Evolutionary conservation across 2,113 vertebrate genomes (phyloP).

Genomic region (Callaeas wilsoni): DNA sequence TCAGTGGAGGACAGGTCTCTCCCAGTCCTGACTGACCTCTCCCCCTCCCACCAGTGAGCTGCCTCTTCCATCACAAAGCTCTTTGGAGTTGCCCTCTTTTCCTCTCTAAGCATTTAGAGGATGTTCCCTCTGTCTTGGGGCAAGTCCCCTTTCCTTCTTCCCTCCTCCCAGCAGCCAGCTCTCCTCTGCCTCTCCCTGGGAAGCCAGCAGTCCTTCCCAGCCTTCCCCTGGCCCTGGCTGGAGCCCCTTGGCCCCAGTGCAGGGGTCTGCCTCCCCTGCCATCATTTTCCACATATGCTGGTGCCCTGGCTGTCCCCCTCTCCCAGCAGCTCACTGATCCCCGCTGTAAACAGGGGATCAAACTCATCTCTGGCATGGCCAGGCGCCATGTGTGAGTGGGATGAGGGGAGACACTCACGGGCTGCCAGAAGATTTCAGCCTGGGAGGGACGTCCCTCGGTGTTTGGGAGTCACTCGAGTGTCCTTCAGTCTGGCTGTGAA

Average conservation of each 20-base stretch:
- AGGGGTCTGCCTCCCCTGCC: background rate
- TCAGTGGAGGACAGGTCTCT: background rate
- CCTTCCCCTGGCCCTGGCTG: background rate
- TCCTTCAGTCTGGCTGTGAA: background rate
- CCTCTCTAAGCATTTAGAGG: too few species aligned
- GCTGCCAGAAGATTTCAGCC: background rate
- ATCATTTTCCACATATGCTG: background rate
- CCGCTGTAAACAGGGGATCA: background rate
- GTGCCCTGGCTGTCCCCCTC: background rate
- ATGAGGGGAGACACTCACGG: background rate
- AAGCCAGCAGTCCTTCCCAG: background rate
- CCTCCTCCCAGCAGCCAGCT: background rate
- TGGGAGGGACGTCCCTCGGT: fast-evolving
- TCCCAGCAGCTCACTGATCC: background rate
- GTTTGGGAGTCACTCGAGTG: fast-evolving
- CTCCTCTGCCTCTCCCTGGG: background rate
- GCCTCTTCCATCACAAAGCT: background rate
- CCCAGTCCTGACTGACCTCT: background rate
- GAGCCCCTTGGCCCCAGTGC: background rate
- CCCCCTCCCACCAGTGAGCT: background rate
- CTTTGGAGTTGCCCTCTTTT: background rate
- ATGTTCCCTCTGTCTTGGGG: background rate
- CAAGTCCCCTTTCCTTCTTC: background rate
- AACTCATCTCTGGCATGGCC: background rate
- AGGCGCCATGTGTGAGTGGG: fast-evolving